A percentile compares a stretch with the other conserved stretches of the same genome.
phyloP scores from a whole-genome alignment of 2,888 invertebrate genomes.

The Oxytorus armatus region DNA sequence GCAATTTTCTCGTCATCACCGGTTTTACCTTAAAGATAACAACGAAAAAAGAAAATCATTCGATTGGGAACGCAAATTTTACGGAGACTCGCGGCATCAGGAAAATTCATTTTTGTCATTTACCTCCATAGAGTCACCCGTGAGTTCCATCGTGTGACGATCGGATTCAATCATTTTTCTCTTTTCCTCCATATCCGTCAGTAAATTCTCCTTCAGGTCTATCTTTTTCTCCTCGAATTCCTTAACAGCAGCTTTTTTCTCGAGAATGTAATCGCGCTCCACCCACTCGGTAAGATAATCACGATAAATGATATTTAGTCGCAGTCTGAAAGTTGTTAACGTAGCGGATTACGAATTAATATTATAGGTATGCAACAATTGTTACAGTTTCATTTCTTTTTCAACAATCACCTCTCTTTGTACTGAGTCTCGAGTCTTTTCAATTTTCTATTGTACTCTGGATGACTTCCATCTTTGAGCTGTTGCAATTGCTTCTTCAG shows the following conservation, averaged over 20 bases:
- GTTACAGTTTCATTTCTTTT: background rate
- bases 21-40: conserved; percentile 90
- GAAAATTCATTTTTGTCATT: conserved; percentile 15
- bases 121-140: conserved; percentile 94
- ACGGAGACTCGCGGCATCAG: too few species aligned
- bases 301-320: conserved; percentile 91
- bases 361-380: background rate
- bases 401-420: conserved; percentile 88
- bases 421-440: conserved; percentile 93
- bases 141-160: conserved; percentile 94
- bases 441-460: conserved; percentile 93
- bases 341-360: background rate
- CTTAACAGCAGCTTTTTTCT: conserved; percentile 94
- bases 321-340: conserved; percentile 82
- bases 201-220: conserved; percentile 94
- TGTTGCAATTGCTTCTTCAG: conserved; percentile 96
- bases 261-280: conserved; percentile 94
- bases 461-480: conserved; percentile 93
- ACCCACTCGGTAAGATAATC: conserved; percentile 94
- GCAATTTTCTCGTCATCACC: conserved; percentile 96
- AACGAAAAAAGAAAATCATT: conserved; percentile 41
- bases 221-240: conserved; percentile 98
- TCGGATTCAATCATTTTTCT: conserved; percentile 95
- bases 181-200: conserved; percentile 97
- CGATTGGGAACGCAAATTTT: background rate